Conservation (phyloP, 2,113 vertebrate species). For the Brienomyrus brachyistius region DNA sequence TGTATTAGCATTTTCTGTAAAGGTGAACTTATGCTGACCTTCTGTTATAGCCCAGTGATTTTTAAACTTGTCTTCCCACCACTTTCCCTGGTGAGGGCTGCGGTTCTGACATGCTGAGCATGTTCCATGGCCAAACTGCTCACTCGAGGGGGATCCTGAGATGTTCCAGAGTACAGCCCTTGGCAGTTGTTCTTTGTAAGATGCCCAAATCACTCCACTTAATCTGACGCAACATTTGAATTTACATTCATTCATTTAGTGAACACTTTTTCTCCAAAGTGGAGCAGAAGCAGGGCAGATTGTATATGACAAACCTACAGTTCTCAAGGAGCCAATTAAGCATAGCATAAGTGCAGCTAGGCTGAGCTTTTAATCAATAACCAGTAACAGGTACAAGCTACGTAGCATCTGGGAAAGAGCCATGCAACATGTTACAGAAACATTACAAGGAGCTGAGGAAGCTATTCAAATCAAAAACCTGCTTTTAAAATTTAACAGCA, state of each 20-base stretch:
- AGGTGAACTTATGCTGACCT: not conserved
- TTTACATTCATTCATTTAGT: not conserved
- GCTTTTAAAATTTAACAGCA: not conserved
- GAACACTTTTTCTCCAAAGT: not conserved
- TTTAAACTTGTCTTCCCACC: not conserved
- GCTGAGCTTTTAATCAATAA: not conserved
- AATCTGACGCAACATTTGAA: not conserved
- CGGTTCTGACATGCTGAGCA: not conserved
- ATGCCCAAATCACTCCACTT: no score
- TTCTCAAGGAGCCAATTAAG: not conserved
- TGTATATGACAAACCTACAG: not conserved
- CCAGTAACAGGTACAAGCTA: not conserved
- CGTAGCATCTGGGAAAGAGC: not conserved
- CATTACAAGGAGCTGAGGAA: not conserved
- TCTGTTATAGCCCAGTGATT: not conserved
- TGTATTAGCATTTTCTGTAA: not conserved
- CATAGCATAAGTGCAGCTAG: not conserved
- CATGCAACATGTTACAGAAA: not conserved
- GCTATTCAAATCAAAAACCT: not conserved
- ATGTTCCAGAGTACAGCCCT: not conserved
- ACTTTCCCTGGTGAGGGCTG: not conserved
- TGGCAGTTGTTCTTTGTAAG: no score
- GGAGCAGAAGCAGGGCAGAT: not conserved
- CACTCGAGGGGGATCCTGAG: not conserved
- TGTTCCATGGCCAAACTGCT: not conserved